These are phyloP conservation scores for Stigmatopora nigra DNA, from an alignment of 2,113 vertebrate species.

Conservation along the genomic window DNA sequence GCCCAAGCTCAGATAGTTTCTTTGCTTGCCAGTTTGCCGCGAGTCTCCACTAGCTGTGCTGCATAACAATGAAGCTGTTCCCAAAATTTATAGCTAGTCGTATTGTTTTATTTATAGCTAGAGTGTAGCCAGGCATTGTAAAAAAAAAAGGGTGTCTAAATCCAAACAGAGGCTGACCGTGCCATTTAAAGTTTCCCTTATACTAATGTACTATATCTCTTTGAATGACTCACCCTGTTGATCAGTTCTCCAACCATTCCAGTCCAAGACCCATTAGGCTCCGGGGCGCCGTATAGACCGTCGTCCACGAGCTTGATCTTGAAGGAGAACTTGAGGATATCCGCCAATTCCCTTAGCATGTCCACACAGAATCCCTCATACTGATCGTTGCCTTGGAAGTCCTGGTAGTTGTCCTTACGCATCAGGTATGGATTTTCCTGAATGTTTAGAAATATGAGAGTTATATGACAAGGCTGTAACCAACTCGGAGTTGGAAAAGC, in stretches of 20 bases:
- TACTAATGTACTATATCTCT: not conserved
- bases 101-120: not conserved
- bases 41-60: not conserved
- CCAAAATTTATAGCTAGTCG: not conserved
- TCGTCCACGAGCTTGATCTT: slow-evolving; percentile 89
- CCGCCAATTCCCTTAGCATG: slow-evolving; percentile 86
- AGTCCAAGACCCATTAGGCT: slow-evolving; percentile 92
- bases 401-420: slow-evolving; percentile 83
- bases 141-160: not conserved
- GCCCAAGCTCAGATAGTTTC: not conserved
- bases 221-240: slow-evolving; percentile 76
- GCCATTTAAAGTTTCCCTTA: not conserved
- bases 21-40: not conserved
- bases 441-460: not conserved
- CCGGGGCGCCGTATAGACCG: slow-evolving; percentile 84
- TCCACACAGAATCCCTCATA: slow-evolving; percentile 94
- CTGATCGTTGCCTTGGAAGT: slow-evolving; percentile 79
- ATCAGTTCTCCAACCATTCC: slow-evolving; percentile 96
- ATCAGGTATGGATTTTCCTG: slow-evolving; percentile 94
- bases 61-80: slow-evolving; percentile 4
- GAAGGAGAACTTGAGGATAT: slow-evolving; percentile 87
- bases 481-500: not conserved
- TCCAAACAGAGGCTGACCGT: not conserved
- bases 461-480: slow-evolving; percentile 9
- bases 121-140: not conserved